phyloP scores from a whole-genome alignment of 1,140 invertebrate genomes.

The Scaptomyza pallida region DNA sequence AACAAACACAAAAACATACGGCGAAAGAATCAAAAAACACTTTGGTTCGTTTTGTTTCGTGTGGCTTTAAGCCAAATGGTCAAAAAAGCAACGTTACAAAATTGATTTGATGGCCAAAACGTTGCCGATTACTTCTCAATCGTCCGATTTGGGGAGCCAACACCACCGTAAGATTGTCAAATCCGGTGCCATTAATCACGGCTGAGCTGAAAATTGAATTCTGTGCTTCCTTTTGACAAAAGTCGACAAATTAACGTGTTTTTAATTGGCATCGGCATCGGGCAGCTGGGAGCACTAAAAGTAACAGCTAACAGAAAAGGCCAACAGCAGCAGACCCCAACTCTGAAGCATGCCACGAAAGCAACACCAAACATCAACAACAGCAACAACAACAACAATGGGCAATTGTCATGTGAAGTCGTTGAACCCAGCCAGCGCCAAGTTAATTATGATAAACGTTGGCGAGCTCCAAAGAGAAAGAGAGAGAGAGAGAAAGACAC shows the following conservation, averaged over 20 bases:
- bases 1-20: too few relatives aligned
- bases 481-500: not conserved
- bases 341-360: conserved; percentile 33
- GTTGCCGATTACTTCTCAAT: conserved; percentile 21
- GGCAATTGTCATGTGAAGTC: conserved; percentile 72
- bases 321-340: conserved; percentile 20
- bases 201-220: conserved; percentile 76
- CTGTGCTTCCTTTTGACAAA: conserved; percentile 52
- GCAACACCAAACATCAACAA: conserved; percentile 7
- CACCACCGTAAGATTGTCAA: not conserved
- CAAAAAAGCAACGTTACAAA: conserved; percentile 20
- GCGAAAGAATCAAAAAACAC: conserved; percentile 22
- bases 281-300: conserved; percentile 40
- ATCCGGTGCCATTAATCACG: conserved; percentile 58
- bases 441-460: conserved; percentile 50
- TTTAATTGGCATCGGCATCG: conserved; percentile 56
- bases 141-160: conserved; percentile 10
- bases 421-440: conserved; percentile 61
- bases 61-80: not conserved
- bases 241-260: conserved; percentile 79
- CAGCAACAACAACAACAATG: conserved; percentile 55
- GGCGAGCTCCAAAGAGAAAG: too few relatives aligned
- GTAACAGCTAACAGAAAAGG: conserved; percentile 32
- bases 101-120: conserved; percentile 38
- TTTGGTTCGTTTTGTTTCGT: not conserved